Conservation (phyloP, 2,113 vertebrate genomes). For the Garra rufa region DNA sequence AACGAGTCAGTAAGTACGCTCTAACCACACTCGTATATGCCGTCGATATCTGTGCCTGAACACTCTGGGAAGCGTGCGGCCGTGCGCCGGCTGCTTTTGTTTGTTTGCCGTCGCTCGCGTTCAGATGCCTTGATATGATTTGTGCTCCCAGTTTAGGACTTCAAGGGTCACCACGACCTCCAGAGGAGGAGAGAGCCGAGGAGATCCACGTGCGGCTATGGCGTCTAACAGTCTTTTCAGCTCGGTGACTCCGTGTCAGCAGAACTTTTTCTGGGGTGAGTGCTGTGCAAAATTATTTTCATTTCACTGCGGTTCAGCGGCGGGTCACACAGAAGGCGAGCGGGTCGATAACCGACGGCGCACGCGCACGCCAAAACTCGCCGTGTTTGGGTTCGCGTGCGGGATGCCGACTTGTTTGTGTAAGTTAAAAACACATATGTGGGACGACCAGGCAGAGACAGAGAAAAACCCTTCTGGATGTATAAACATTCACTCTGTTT, state of each 20-base stretch:
- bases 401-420: constrained; percentile 78
- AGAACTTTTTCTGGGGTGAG: constrained; percentile 99
- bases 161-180: constrained; percentile 91
- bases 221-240: constrained; percentile 99
- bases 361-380: constrained; percentile 59
- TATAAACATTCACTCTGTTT: constrained; percentile 72
- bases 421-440: constrained; percentile 72
- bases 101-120: constrained; percentile 81
- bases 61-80: not conserved
- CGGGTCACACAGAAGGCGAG: constrained; percentile 53
- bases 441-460: constrained; percentile 65
- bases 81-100: constrained; percentile 63
- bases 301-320: constrained; percentile 50
- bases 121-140: constrained; percentile 82
- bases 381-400: constrained; percentile 65
- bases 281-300: constrained; percentile 66
- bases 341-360: constrained; percentile 43
- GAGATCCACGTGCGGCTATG: constrained; percentile 81
- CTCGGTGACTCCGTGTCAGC: constrained; percentile 98
- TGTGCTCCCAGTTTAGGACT: constrained; percentile 96
- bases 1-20: constrained; percentile 96
- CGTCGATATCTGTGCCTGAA: constrained; percentile 69
- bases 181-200: constrained; percentile 81
- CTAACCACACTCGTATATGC: constrained; percentile 94
- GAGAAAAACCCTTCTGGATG: constrained; percentile 69